Base-by-base conservation (phyloP, 2,113 vertebrate genomes). In the Erythrocebus patas region DNA sequence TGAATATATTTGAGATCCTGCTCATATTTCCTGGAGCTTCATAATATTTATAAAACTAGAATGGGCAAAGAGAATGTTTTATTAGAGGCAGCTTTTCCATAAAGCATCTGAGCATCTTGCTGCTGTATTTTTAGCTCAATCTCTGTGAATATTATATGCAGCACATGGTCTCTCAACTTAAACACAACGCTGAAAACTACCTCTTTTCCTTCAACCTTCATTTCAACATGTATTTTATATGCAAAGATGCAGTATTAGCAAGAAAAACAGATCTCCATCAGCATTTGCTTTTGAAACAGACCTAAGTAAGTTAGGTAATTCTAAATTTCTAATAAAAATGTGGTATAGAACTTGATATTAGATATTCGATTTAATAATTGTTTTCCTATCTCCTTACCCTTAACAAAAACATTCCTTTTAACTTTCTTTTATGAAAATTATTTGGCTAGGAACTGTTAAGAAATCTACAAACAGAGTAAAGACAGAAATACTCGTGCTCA, bases 31-130 rank as follows among this genome's bases (percentile, higher is more conserved):
- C 48, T 84, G 61, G 25, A 89, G 38, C 52, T 72, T 85, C 70
- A 79, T 52, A 87, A 95, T 91, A 78, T 91, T 91, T 97, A 55
- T 91, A 91, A 96, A 97, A 72, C 52, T 91, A 85, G 57, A 88
- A 93, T 79, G 32, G 45, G 16, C 43, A 72, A 22, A 64, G 55
- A 43, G 61, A 80, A 50, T 90, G 61, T 20, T 92, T 94, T 72
- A 30, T 91, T 55, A 91, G 57, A 95, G 50, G 52, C 32, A 25
- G 30, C 45, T 75, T 92, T 91, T 86, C 57, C 85, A 83, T 50
- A 43, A 97, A 92, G 79, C 45, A 35, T 95, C 61, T 91, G 80
- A 43, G 45, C 70, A 72, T 68, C 70, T 68, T 64, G 59, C 83
- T 93, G 23, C 55, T 10, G 1, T 95, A 66, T 23, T 96, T 96